These are phyloP conservation scores for Spodoptera littoralis DNA, from an alignment of 2,888 invertebrate genomes.

Conservation along the genomic window DNA sequence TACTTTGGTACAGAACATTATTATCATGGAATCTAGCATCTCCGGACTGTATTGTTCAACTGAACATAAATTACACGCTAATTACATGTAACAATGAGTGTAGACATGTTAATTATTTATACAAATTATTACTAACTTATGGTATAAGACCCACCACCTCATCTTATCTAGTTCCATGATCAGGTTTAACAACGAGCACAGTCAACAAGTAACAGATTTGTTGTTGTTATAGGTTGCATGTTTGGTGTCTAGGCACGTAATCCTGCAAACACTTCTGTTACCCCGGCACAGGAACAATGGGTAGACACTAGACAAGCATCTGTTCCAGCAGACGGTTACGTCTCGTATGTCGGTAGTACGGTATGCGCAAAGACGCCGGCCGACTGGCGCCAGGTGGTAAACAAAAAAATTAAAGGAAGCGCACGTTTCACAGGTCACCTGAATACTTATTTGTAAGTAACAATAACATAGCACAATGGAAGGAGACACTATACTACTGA, in stretches of 20 bases:
- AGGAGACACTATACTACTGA: conserved; percentile 42
- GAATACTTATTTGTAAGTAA: conserved; percentile 20
- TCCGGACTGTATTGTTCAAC: conserved; percentile 34
- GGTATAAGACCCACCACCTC: not conserved
- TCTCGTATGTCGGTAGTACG: conserved; percentile 20
- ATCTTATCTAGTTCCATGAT: too few relatives aligned
- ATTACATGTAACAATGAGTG: conserved; percentile 41
- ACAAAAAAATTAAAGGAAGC: conserved; percentile 54
- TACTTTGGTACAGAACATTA: conserved; percentile 19
- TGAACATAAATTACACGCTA: conserved; percentile 40
- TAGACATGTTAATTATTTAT: conserved; percentile 36
- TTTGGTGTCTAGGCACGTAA: conserved; percentile 10
- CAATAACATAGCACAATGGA: conserved; percentile 49
- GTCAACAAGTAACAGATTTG: too few relatives aligned
- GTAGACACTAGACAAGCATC: conserved; percentile 9
- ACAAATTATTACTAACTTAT: conserved; percentile 33
- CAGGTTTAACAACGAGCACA: too few relatives aligned
- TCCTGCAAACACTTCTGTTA: conserved; percentile 19
- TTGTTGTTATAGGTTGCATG: not conserved
- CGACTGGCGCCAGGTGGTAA: conserved; percentile 60
- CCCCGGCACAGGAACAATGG: conserved; percentile 12
- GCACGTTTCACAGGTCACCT: conserved; percentile 44
- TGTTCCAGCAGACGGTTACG: conserved; percentile 26
- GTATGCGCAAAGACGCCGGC: conserved; percentile 20
- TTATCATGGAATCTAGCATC: conserved; percentile 30